Evolutionary conservation across 2,888 invertebrate genomes (phyloP).

Genomic region (Oscheius sp.): DNA sequence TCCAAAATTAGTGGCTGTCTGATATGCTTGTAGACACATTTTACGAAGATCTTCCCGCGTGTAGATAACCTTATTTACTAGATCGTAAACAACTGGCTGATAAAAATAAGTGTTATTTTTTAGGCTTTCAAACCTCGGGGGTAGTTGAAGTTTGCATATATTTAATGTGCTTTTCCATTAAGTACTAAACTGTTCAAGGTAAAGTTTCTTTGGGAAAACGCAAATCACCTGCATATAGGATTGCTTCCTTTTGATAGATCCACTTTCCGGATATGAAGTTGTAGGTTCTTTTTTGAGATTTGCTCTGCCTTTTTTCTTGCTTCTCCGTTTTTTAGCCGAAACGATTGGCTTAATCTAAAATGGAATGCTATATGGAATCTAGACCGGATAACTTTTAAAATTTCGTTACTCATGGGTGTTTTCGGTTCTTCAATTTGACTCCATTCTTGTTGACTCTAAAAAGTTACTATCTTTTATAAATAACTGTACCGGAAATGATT

Average conservation of each 20-base stretch:
- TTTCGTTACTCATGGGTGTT: too few species aligned
- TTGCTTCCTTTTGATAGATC: not conserved
- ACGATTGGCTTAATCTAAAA: constrained; percentile 1
- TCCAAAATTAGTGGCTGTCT: constrained; percentile 45
- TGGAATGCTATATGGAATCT: too few species aligned
- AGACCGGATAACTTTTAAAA: too few species aligned
- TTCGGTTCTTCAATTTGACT: too few species aligned
- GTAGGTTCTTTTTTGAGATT: not conserved
- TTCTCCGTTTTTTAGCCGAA: not conserved
- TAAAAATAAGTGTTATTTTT: not conserved
- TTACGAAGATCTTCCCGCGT: constrained; percentile 34
- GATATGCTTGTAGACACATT: constrained; percentile 41
- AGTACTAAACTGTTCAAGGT: not conserved
- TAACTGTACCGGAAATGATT: too few species aligned
- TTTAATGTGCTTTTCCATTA: not conserved
- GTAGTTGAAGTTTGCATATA: constrained; percentile 1
- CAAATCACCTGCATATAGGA: constrained; percentile 18
- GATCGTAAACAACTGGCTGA: constrained; percentile 44
- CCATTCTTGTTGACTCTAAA: too few species aligned
- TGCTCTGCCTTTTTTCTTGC: not conserved
- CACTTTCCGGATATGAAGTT: constrained; percentile 1
- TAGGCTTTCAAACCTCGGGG: not conserved
- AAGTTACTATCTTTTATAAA: too few species aligned
- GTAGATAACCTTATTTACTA: constrained; percentile 36
- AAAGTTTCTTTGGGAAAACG: not conserved